Conservation (phyloP, 2,888 invertebrate species). For the Julus scandinavius region DNA sequence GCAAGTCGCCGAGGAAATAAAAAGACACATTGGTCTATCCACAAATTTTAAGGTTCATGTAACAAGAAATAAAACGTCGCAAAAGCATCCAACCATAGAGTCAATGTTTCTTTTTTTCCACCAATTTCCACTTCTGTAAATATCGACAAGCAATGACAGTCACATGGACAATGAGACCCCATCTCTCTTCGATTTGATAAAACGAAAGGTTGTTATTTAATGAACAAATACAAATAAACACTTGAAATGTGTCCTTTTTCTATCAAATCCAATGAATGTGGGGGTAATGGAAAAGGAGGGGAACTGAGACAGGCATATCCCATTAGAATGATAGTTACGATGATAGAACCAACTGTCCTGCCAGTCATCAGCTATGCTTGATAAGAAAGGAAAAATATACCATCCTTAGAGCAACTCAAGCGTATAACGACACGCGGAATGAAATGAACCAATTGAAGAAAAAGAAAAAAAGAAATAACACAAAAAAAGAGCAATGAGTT, state of each 20-base stretch:
- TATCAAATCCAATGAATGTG: not conserved
- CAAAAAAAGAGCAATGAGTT: not conserved
- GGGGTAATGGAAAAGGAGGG: constrained; percentile 25
- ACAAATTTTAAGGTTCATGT: constrained; percentile 18
- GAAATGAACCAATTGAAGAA: constrained; percentile 1
- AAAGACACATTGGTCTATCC: constrained; percentile 14
- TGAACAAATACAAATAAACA: constrained; percentile 45
- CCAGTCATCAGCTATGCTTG: constrained; percentile 46
- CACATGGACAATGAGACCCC: not conserved
- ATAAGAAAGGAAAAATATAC: not conserved
- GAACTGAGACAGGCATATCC: not conserved
- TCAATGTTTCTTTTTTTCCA: not conserved
- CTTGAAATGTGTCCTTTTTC: constrained; percentile 18
- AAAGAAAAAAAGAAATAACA: not conserved
- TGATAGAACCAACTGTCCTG: constrained; percentile 25
- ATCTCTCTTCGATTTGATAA: not conserved
- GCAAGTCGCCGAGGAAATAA: not conserved
- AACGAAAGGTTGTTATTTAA: constrained; percentile 23
- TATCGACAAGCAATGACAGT: constrained; percentile 13
- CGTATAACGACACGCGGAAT: not conserved
- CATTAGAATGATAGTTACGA: constrained; percentile 30
- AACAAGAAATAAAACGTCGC: not conserved
- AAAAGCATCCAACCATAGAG: not conserved
- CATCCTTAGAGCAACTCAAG: not conserved
- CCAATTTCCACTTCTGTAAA: constrained; percentile 1